Percentiles rank a stretch among this genome's conserved stretches.
phyloP scores from a whole-genome alignment of 2,797 vertebrate genomes.

The Pachyuromys duprasi region DNA sequence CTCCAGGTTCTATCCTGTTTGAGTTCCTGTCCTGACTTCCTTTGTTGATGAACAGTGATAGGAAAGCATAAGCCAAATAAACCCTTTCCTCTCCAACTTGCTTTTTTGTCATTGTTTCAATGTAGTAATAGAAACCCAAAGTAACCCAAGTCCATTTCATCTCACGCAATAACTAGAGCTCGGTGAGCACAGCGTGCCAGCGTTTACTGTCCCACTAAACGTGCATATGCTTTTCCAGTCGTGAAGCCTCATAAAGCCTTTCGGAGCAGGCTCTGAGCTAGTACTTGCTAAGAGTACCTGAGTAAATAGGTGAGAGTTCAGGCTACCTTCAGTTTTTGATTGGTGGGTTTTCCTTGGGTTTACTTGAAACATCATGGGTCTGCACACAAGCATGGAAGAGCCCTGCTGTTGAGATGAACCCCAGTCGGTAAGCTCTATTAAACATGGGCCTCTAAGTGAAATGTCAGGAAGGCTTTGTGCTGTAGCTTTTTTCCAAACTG shows the following conservation, averaged over 20 bases:
- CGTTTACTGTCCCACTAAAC: not conserved
- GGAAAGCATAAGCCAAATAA: not conserved
- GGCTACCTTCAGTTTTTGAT: not conserved
- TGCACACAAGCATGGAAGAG: not conserved
- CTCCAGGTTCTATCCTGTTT: not conserved
- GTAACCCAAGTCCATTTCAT: not conserved
- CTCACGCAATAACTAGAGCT: not conserved
- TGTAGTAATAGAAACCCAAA: not conserved
- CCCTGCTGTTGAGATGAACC: not conserved
- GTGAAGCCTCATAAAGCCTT: not conserved
- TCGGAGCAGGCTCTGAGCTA: not conserved
- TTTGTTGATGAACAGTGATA: rapidly evolving
- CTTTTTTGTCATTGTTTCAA: not conserved
- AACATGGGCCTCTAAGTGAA: not conserved
- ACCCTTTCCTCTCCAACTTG: not conserved
- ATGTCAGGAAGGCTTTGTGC: not conserved
- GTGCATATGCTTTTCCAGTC: not conserved
- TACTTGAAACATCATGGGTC: not conserved
- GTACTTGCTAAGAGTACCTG: not conserved
- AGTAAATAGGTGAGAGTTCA: not conserved
- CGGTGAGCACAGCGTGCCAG: not conserved
- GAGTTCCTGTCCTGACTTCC: not conserved
- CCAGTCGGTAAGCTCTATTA: not conserved
- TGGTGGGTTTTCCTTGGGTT: not conserved
- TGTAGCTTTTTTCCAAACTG: not conserved